Evolutionary conservation across 2,888 invertebrate genomes (phyloP).

Genomic region (Ennomos erosarius): DNA sequence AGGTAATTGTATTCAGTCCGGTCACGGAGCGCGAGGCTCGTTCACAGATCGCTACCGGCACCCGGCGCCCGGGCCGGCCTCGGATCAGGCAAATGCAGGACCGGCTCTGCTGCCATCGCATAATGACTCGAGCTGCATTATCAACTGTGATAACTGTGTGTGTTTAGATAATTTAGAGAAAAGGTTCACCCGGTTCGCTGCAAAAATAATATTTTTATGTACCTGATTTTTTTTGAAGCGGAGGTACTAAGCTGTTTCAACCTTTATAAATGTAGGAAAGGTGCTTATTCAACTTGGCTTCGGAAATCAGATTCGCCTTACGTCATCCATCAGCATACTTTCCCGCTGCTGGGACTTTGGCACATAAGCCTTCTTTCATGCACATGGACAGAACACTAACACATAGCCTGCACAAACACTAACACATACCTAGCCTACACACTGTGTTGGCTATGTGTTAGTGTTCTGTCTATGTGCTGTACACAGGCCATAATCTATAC

Average conservation of each 20-base stretch:
- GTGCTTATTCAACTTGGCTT: no score
- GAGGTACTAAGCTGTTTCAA: no score
- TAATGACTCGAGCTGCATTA: slow-evolving; percentile 53
- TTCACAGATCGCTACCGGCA: slow-evolving; percentile 51
- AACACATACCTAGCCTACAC: no score
- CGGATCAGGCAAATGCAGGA: slow-evolving; percentile 38
- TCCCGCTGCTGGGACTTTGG: no score
- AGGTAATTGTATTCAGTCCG: slow-evolving; percentile 60
- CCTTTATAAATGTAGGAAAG: not conserved
- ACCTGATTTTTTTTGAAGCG: no score
- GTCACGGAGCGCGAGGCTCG: slow-evolving; percentile 50
- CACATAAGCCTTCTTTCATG: no score
- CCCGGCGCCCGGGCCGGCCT: slow-evolving; percentile 16
- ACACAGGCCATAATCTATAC: no score
- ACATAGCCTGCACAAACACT: no score
- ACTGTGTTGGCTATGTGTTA: no score
- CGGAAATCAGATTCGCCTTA: slow-evolving; percentile 12
- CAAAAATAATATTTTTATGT: no score
- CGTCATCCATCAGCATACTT: not conserved
- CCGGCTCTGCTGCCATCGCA: slow-evolving; percentile 38
- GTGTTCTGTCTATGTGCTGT: no score
- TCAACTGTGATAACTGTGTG: slow-evolving; percentile 52
- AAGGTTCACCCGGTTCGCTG: slow-evolving; percentile 13
- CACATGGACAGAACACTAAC: no score
- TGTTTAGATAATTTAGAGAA: slow-evolving; percentile 39